These are phyloP conservation scores for Chaetophractus vellerosus DNA, from an alignment of 2,797 vertebrate species.

Conservation along the genomic window DNA sequence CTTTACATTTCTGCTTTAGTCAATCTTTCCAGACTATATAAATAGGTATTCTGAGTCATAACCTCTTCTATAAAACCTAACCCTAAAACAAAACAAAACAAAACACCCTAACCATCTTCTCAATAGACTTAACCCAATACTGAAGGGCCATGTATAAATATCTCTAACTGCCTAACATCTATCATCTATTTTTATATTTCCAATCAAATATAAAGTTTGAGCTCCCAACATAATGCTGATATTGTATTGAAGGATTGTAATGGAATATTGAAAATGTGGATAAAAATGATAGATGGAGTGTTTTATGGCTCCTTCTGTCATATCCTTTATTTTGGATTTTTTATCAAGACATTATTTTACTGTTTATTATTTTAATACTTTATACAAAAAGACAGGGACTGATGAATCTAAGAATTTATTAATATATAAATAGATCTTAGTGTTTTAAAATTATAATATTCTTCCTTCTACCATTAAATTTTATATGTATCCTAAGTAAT, in stretches of 20 bases:
- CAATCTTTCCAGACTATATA: background rate
- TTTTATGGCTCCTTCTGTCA: background rate
- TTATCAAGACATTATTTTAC: background rate
- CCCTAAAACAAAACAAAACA: no score
- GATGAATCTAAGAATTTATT: background rate
- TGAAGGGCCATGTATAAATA: background rate
- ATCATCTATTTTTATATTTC: background rate
- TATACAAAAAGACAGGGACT: background rate
- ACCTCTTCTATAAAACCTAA: background rate
- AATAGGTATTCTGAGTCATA: background rate
- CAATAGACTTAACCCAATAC: background rate
- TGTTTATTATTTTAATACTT: background rate
- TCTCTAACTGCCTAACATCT: background rate
- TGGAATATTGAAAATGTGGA: background rate
- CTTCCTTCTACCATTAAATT: background rate
- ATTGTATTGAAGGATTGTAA: background rate
- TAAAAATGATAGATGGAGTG: background rate
- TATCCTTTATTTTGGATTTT: slow-evolving; percentile 15
- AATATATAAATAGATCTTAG: background rate
- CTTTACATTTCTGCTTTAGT: background rate
- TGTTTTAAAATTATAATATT: slow-evolving; percentile 57
- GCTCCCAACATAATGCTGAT: background rate
- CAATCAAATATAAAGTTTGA: background rate
- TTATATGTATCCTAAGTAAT: slow-evolving; percentile 5
- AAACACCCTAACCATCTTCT: background rate